Conservation (phyloP, 2,113 vertebrate species). For the Motacilla alba region DNA sequence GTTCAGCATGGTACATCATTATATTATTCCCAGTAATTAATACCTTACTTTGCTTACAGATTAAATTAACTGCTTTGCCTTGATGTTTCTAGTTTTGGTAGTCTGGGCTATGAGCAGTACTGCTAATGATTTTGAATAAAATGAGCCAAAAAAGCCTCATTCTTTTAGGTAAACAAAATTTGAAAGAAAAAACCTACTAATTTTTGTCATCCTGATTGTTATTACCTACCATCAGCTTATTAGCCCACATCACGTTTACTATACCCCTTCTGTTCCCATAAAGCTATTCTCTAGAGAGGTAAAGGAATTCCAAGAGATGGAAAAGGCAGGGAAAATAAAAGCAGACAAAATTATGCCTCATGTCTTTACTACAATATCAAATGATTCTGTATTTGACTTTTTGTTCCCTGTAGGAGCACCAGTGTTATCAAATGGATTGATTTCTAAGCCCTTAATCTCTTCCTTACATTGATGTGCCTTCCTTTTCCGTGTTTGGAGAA, state of each 20-base stretch:
- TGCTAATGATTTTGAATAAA: not conserved
- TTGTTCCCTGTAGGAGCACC: not conserved
- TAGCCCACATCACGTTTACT: not conserved
- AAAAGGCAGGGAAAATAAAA: fast-evolving
- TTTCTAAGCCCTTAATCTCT: not conserved
- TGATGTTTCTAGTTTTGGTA: not conserved
- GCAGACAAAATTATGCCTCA: not conserved
- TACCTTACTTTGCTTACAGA: not conserved
- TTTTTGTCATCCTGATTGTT: not conserved
- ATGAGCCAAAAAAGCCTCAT: not conserved
- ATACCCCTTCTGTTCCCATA: not conserved
- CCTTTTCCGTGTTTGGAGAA: not conserved
- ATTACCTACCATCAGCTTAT: not conserved
- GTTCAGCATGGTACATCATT: not conserved
- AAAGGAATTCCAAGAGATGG: not conserved
- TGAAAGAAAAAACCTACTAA: not conserved
- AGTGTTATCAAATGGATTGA: not conserved
- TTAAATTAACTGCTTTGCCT: not conserved
- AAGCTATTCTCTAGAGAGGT: not conserved
- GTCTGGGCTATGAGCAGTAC: not conserved
- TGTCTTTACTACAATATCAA: not conserved
- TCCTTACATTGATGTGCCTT: not conserved
- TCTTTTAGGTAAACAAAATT: not conserved
- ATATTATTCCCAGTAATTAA: not conserved
- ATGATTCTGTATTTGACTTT: not conserved